Evolutionary conservation across 2,113 vertebrate species (phyloP).

Genomic region (Halichoeres trimaculatus): DNA sequence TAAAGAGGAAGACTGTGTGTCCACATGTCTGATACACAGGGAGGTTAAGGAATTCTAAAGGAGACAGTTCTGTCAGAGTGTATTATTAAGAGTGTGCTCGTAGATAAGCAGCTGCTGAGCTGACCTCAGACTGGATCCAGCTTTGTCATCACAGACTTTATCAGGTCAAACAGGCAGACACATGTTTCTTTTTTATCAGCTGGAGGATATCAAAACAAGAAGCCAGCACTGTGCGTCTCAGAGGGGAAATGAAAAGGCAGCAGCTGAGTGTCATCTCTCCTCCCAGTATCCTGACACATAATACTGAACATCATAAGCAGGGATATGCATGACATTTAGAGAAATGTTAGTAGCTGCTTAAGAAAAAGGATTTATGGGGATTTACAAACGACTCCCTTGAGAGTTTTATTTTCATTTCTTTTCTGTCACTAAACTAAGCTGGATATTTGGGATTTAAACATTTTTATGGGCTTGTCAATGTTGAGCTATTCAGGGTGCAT

Average conservation of each 20-base stretch:
- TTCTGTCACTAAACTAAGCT: slow-evolving; percentile 65
- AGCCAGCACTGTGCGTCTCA: slow-evolving; percentile 26
- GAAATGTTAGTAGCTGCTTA: slow-evolving; percentile 68
- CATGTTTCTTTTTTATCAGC: slow-evolving; percentile 37
- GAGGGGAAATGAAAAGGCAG: slow-evolving; percentile 61
- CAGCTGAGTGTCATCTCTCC: slow-evolving; percentile 53
- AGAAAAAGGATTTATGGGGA: slow-evolving; percentile 69
- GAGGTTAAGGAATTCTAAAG: slow-evolving; percentile 42
- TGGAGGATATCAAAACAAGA: slow-evolving; percentile 36
- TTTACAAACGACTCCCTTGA: slow-evolving; percentile 62
- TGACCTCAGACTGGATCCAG: slow-evolving; percentile 17
- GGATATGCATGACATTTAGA: slow-evolving; percentile 67
- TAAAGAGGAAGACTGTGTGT: slow-evolving; percentile 27
- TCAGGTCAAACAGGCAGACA: slow-evolving; percentile 33
- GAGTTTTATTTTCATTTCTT: slow-evolving; percentile 54
- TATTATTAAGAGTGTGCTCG: slow-evolving; percentile 28
- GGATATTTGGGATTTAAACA: slow-evolving; percentile 64
- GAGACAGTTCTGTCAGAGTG: background rate
- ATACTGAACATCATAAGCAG: slow-evolving; percentile 59
- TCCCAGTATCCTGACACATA: slow-evolving; percentile 39
- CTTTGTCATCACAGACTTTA: slow-evolving; percentile 28
- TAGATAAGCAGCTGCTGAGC: slow-evolving; percentile 42
- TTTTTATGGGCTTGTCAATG: slow-evolving; percentile 38
- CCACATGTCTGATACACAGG: slow-evolving; percentile 17
- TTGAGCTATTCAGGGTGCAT: slow-evolving; percentile 31